These are phyloP conservation scores for Hirtodrosophila histrioides DNA, from an alignment of 2,888 invertebrate genomes.

Conservation along the genomic window DNA sequence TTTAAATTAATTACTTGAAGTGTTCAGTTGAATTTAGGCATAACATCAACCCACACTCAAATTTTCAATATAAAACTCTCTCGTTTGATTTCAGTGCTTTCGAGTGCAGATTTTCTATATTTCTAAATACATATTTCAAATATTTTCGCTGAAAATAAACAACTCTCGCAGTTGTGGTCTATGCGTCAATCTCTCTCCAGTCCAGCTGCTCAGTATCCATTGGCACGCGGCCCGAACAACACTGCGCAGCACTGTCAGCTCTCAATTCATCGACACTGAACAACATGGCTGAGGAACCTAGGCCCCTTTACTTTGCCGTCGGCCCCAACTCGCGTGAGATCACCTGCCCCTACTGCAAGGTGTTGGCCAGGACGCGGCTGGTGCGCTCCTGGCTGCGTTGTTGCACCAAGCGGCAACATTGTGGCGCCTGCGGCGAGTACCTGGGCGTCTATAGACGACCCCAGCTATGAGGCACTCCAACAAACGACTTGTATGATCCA, in stretches of 20 bases:
- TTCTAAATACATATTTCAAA: slow-evolving; percentile 20
- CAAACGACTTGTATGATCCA: background rate
- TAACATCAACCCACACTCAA: too few relatives aligned
- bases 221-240: slow-evolving; percentile 36
- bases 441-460: slow-evolving; percentile 82
- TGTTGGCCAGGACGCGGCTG: slow-evolving; percentile 72
- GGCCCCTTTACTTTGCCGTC: slow-evolving; percentile 82
- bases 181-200: slow-evolving; percentile 25
- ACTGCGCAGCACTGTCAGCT: slow-evolving; percentile 13
- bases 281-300: slow-evolving; percentile 58
- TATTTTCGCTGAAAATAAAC: slow-evolving; percentile 33
- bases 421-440: slow-evolving; percentile 82
- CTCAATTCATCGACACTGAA: slow-evolving; percentile 1
- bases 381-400: slow-evolving; percentile 72
- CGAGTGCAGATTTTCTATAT: slow-evolving; percentile 5
- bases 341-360: slow-evolving; percentile 81
- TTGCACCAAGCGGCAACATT: slow-evolving; percentile 79
- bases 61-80: background rate
- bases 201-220: slow-evolving; percentile 38
- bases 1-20: too few relatives aligned
- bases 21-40: too few relatives aligned
- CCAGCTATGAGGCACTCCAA: slow-evolving; percentile 65
- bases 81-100: background rate
- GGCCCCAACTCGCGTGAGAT: slow-evolving; percentile 81
- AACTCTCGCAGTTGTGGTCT: slow-evolving; percentile 2